phyloP scores from a whole-genome alignment of 2,797 vertebrate genomes.

The Nyctibius grandis region DNA sequence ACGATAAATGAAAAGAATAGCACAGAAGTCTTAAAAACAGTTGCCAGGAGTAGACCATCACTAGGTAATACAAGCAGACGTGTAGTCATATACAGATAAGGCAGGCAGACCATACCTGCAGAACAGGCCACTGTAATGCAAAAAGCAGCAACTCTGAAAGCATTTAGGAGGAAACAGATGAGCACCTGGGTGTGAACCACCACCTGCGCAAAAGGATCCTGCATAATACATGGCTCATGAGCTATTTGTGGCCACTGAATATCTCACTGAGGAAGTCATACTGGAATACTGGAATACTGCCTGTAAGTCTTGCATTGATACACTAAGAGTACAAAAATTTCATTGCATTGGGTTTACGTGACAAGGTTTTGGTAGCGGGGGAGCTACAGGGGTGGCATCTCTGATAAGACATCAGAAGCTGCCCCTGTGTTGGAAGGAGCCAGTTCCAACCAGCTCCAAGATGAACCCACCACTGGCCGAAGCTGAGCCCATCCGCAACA shows the following conservation, averaged over 20 bases:
- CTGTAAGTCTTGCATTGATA: neutral
- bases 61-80: neutral
- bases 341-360: neutral
- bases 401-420: neutral
- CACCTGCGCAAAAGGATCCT: neutral
- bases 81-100: neutral
- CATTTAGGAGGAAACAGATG: neutral
- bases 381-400: neutral
- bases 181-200: neutral
- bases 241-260: neutral
- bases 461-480: neutral
- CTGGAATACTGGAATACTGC: neutral
- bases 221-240: rapidly evolving
- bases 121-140: neutral
- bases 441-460: neutral
- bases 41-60: neutral
- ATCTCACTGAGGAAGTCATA: neutral
- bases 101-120: neutral
- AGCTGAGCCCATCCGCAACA: neutral
- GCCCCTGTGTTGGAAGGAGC: rapidly evolving
- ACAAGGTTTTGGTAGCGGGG: neutral
- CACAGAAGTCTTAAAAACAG: neutral
- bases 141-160: neutral
- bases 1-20: neutral
- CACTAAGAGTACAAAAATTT: neutral